A percentile compares a stretch with the other conserved stretches of the same genome.
Evolutionary conservation across 2,113 vertebrate genomes (phyloP).

Genomic region (Cepphus grylle): DNA sequence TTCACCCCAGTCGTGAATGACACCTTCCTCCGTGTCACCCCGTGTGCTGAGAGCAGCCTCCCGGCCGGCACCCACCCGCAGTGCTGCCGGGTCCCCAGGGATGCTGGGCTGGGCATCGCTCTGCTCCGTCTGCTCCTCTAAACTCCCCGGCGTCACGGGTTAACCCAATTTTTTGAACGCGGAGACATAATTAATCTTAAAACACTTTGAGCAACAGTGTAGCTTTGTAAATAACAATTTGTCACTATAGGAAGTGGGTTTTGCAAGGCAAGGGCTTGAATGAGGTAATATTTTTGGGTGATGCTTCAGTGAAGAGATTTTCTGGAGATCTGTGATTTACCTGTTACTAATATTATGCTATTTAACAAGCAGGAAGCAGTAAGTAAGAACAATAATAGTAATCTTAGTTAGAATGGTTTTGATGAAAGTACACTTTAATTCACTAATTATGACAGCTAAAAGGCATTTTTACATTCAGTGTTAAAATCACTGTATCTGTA

Average conservation of each 20-base stretch:
- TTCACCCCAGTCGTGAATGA: background rate
- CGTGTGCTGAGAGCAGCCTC: background rate
- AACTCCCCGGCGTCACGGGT: background rate
- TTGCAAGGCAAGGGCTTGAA: background rate
- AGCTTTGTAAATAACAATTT: constrained; percentile 37
- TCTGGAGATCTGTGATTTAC: constrained; percentile 44
- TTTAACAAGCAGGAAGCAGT: constrained; percentile 8
- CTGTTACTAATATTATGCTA: constrained; percentile 16
- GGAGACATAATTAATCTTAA: constrained; percentile 31
- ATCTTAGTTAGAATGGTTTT: constrained; percentile 70
- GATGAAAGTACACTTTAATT: constrained; percentile 77
- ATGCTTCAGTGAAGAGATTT: constrained; percentile 19
- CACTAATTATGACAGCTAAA: constrained; percentile 78
- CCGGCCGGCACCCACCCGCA: fast-evolving
- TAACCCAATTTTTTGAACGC: constrained; percentile 34
- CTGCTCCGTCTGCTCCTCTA: background rate
- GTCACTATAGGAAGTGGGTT: background rate
- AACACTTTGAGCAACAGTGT: background rate
- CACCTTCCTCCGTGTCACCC: background rate
- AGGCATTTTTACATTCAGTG: constrained; percentile 72
- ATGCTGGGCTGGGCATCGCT: background rate
- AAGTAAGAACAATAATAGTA: constrained; percentile 42
- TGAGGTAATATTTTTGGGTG: constrained; percentile 20
- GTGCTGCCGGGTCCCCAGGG: fast-evolving
- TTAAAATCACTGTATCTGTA: constrained; percentile 76